A percentile compares a stretch with the other conserved stretches of the same genome.
Evolutionary conservation across 2,797 vertebrate genomes (phyloP).

Genomic region (Acomys russatus): DNA sequence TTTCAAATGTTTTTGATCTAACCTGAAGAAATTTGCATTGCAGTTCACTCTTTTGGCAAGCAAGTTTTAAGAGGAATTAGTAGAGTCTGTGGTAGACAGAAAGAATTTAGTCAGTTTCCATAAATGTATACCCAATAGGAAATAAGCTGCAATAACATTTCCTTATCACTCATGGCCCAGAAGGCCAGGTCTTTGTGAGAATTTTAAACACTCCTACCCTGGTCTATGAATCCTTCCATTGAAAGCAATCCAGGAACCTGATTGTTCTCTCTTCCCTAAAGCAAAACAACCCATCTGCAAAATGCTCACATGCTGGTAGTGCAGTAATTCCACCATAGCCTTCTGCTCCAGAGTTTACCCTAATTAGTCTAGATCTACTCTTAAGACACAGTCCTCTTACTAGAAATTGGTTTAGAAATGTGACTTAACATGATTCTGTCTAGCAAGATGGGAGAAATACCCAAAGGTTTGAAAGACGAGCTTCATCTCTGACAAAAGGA

Average conservation of each 20-base stretch:
- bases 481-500: background rate
- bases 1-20: background rate
- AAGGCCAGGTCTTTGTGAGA: conserved; percentile 46
- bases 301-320: background rate
- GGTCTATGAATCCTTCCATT: background rate
- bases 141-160: background rate
- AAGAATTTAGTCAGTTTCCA: background rate
- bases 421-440: background rate
- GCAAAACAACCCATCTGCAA: conserved; percentile 2
- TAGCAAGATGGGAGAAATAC: background rate
- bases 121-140: conserved; percentile 33
- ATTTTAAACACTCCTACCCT: conserved; percentile 31
- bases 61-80: background rate
- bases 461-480: background rate
- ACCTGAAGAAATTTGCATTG: background rate
- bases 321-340: background rate
- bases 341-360: background rate
- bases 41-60: background rate
- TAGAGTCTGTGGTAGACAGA: background rate
- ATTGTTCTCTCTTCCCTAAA: conserved; percentile 14
- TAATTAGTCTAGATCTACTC: background rate
- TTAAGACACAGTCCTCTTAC: background rate
- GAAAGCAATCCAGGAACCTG: background rate
- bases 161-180: background rate
- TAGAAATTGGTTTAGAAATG: background rate